These are phyloP conservation scores for Chouioia cunea DNA, from an alignment of 2,888 invertebrate species.

Conservation along the genomic window DNA sequence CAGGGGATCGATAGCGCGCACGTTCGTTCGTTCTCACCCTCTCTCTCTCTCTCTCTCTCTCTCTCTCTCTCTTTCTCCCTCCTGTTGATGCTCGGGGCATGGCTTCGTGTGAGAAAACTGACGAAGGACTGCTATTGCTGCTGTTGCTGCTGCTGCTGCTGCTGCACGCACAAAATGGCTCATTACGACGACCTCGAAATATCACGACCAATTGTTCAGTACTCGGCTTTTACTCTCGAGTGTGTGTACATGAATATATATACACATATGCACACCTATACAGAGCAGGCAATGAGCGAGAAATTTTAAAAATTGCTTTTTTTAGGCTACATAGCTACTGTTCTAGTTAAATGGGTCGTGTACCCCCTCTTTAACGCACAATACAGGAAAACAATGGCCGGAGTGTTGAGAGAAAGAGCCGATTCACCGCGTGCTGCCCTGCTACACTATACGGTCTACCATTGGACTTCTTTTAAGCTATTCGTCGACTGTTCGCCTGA, in stretches of 20 bases:
- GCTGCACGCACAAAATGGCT: neutral
- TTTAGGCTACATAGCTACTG: neutral
- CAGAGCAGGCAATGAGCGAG: slow-evolving; percentile 12
- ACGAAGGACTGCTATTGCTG: too few species aligned
- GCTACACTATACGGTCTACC: too few species aligned
- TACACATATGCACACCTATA: too few species aligned
- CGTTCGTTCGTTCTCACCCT: slow-evolving; percentile 50
- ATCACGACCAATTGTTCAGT: slow-evolving; percentile 22
- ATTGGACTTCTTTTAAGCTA: too few species aligned
- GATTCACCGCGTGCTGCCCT: too few species aligned
- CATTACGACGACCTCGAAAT: slow-evolving; percentile 24
- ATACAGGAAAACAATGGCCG: slow-evolving; percentile 9
- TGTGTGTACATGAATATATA: too few species aligned
- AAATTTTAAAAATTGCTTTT: slow-evolving; percentile 21
- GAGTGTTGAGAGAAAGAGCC: neutral
- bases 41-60: slow-evolving; percentile 19
- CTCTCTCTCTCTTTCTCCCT: slow-evolving; percentile 12
- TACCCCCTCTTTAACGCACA: neutral
- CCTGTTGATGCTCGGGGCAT: slow-evolving; percentile 30
- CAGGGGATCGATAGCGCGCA: slow-evolving; percentile 65
- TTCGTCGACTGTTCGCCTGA: too few species aligned
- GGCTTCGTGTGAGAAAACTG: neutral
- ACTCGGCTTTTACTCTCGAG: too few species aligned
- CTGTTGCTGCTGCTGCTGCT: too few species aligned
- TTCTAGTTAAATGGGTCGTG: slow-evolving; percentile 34